Evolutionary conservation across 2,888 invertebrate species (phyloP).

Genomic region (Sialis fuliginosa): DNA sequence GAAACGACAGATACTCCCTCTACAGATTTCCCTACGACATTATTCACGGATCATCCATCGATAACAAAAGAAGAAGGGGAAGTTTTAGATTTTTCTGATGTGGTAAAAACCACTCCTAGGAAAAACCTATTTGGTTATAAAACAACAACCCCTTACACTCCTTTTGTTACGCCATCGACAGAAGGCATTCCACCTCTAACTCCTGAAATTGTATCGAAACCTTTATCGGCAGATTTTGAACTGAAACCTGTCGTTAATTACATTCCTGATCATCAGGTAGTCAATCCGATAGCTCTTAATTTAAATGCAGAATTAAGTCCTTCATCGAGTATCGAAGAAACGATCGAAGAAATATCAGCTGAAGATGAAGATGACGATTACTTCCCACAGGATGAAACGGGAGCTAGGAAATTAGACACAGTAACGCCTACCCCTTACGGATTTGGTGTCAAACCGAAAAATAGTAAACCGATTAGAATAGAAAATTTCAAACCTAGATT

Average conservation of each 20-base stretch:
- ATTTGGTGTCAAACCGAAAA: slow-evolving; percentile 28
- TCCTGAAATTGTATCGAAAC: slow-evolving; percentile 7
- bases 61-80: slow-evolving; percentile 52
- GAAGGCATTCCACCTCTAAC: slow-evolving; percentile 5
- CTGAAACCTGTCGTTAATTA: slow-evolving; percentile 5
- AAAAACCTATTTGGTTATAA: slow-evolving; percentile 11
- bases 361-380: slow-evolving; percentile 22
- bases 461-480: slow-evolving; percentile 21
- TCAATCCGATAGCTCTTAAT: slow-evolving; percentile 26
- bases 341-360: slow-evolving; percentile 29
- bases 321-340: slow-evolving; percentile 16
- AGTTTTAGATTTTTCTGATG: slow-evolving; percentile 61
- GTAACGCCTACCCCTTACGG: slow-evolving; percentile 28
- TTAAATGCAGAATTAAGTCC: slow-evolving; percentile 28
- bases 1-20: slow-evolving; percentile 20
- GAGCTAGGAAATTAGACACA: slow-evolving; percentile 23
- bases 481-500: slow-evolving; percentile 1
- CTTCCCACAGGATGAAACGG: slow-evolving; percentile 24
- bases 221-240: not conserved
- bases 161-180: slow-evolving; percentile 9
- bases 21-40: slow-evolving; percentile 23
- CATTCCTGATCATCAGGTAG: slow-evolving; percentile 8
- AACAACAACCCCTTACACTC: slow-evolving; percentile 26
- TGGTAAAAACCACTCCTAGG: slow-evolving; percentile 24
- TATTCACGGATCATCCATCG: slow-evolving; percentile 33